Evolutionary conservation across 2,888 invertebrate species (phyloP).

Genomic region (Apotomis turbidana): DNA sequence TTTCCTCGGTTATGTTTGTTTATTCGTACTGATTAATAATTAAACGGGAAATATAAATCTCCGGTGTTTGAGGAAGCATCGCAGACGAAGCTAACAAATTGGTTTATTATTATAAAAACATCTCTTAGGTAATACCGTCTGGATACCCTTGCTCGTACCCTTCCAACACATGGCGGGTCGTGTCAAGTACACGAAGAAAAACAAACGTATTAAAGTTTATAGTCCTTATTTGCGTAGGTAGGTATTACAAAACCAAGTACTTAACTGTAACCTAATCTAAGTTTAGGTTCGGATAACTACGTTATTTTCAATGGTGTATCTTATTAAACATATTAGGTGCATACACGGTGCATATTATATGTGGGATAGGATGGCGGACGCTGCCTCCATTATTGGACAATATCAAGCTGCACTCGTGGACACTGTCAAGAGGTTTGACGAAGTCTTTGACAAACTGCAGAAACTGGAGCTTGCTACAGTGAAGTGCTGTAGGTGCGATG

Average conservation of each 20-base stretch:
- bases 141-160: background rate
- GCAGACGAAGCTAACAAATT: constrained; percentile 30
- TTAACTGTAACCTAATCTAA: too few species aligned
- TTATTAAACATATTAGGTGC: too few species aligned
- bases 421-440: too few species aligned
- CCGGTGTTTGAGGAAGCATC: constrained; percentile 31
- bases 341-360: too few species aligned
- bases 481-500: too few species aligned
- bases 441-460: too few species aligned
- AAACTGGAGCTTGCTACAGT: too few species aligned
- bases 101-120: constrained; percentile 24
- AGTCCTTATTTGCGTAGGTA: background rate
- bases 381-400: too few species aligned
- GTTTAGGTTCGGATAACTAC: too few species aligned
- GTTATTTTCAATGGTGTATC: too few species aligned
- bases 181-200: background rate
- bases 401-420: too few species aligned
- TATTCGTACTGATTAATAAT: constrained; percentile 38
- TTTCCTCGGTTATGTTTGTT: constrained; percentile 40
- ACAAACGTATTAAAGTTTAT: background rate
- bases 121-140: constrained; percentile 17
- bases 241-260: background rate
- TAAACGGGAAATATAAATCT: constrained; percentile 41
- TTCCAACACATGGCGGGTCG: background rate
- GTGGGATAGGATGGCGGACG: too few species aligned